A percentile compares a stretch with the other conserved stretches of the same genome.
Conservation (phyloP, 2,888 invertebrate species). For the Leptopilina drosophilae region DNA sequence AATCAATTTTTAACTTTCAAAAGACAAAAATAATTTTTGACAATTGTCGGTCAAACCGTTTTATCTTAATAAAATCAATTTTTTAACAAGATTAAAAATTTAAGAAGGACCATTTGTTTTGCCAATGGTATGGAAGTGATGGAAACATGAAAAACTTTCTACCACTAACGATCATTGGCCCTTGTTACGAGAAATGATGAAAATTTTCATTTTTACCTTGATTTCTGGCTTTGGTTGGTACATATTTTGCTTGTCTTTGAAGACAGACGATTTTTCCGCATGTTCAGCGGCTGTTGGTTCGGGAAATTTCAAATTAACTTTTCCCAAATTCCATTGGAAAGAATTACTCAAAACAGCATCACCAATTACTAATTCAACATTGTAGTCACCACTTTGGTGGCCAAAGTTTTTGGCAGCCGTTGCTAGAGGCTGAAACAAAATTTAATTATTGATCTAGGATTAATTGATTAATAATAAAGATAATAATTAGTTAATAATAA, state of each 20-base stretch:
- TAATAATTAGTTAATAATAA: no score
- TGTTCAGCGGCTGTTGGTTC: constrained; percentile 65
- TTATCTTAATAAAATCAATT: constrained; percentile 11
- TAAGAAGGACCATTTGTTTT: constrained; percentile 62
- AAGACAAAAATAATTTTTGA: no score
- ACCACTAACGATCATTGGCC: constrained; percentile 74
- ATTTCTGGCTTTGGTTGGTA: constrained; percentile 81
- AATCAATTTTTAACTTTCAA: no score
- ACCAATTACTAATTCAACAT: constrained; percentile 91
- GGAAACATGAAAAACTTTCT: constrained; percentile 61
- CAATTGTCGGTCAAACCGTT: constrained; percentile 32
- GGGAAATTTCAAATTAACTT: constrained; percentile 85
- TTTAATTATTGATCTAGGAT: background rate
- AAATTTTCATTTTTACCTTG: constrained; percentile 74
- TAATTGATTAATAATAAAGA: no score
- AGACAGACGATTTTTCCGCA: constrained; percentile 66
- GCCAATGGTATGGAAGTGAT: constrained; percentile 75
- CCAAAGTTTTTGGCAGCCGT: constrained; percentile 88
- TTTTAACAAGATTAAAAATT: constrained; percentile 36
- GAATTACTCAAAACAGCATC: constrained; percentile 95
- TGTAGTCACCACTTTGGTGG: constrained; percentile 87
- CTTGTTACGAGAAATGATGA: constrained; percentile 6
- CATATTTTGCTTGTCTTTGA: constrained; percentile 69
- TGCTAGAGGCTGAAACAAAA: constrained; percentile 83
- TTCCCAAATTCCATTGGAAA: constrained; percentile 90